Percentiles rank a stretch among this genome's conserved stretches.
phyloP scores from a whole-genome alignment of 2,888 invertebrate species.

The Diarsia dahlii region DNA sequence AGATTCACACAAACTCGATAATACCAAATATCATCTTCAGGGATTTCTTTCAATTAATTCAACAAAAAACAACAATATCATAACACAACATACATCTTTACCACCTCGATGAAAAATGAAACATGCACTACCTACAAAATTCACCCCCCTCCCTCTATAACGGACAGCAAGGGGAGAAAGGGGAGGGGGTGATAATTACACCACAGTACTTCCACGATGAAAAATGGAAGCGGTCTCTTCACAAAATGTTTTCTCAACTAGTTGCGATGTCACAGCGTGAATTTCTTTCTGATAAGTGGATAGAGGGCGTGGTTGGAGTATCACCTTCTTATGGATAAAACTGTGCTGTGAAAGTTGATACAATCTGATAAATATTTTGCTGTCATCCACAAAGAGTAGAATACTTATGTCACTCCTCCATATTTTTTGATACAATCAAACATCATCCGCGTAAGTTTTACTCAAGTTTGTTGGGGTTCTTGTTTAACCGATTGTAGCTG shows the following conservation, averaged over 20 bases:
- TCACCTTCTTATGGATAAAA: neutral
- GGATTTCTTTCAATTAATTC: neutral
- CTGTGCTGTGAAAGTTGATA: neutral
- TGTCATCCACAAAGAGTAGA: too few relatives aligned
- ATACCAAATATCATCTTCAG: neutral
- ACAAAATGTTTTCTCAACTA: slow-evolving; percentile 59
- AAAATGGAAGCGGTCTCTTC: slow-evolving; percentile 57
- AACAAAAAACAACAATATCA: neutral
- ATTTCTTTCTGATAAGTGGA: slow-evolving; percentile 40
- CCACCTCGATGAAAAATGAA: slow-evolving; percentile 47
- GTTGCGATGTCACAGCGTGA: slow-evolving; percentile 27
- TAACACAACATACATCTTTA: neutral
- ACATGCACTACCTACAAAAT: slow-evolving; percentile 43
- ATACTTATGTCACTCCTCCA: too few relatives aligned
- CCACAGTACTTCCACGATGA: slow-evolving; percentile 61
- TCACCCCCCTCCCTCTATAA: slow-evolving; percentile 21
- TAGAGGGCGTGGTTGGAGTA: neutral
- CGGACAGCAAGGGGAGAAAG: slow-evolving; percentile 26
- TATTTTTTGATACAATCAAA: neutral
- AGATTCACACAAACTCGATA: too few relatives aligned
- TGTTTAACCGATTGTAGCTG: neutral
- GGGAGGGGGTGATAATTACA: slow-evolving; percentile 58
- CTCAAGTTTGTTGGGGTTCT: neutral
- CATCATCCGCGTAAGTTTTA: neutral
- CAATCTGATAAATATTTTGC: neutral